These are phyloP conservation scores for Dicentrarchus labrax DNA, from an alignment of 2,113 vertebrate genomes.

Conservation along the genomic window DNA sequence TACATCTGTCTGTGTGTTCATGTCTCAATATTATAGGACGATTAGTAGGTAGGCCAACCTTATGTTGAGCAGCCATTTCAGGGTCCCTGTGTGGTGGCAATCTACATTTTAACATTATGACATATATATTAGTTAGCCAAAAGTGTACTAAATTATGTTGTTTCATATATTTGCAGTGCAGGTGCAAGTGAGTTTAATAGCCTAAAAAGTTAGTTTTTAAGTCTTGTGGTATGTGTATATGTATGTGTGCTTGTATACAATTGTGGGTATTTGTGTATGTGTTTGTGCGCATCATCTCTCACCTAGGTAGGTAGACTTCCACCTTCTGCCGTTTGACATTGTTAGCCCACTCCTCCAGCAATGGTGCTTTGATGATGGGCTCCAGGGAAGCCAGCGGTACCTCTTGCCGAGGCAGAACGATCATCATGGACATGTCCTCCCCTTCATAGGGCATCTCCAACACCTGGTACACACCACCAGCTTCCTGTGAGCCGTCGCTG, in stretches of 20 bases:
- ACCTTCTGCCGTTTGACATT: slow-evolving; percentile 98
- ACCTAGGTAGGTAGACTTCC: slow-evolving; percentile 97
- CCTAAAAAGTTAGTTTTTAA: background rate
- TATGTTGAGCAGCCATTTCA: background rate
- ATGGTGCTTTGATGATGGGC: slow-evolving; percentile 91
- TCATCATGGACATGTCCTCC: slow-evolving; percentile 95
- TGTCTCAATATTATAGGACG: background rate
- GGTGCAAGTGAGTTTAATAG: background rate
- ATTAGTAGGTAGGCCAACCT: background rate
- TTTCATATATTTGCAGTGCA: background rate
- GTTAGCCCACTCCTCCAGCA: slow-evolving; percentile 97
- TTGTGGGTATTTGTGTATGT: background rate
- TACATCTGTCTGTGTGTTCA: background rate
- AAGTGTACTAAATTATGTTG: background rate
- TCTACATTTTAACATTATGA: background rate
- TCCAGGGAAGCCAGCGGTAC: slow-evolving; percentile 94
- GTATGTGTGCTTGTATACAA: background rate
- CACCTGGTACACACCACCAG: slow-evolving; percentile 97
- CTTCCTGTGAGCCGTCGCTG: slow-evolving; percentile 97
- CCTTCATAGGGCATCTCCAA: slow-evolving; percentile 97
- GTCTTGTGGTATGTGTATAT: no score
- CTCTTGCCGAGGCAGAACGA: slow-evolving; percentile 95
- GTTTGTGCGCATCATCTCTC: slow-evolving; percentile 48
- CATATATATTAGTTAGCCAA: background rate
- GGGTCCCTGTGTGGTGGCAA: background rate